A percentile compares a stretch with the other conserved stretches of the same genome.
Conservation (phyloP, 2,888 invertebrate species). For the Parapristionchus giblindavisi region DNA sequence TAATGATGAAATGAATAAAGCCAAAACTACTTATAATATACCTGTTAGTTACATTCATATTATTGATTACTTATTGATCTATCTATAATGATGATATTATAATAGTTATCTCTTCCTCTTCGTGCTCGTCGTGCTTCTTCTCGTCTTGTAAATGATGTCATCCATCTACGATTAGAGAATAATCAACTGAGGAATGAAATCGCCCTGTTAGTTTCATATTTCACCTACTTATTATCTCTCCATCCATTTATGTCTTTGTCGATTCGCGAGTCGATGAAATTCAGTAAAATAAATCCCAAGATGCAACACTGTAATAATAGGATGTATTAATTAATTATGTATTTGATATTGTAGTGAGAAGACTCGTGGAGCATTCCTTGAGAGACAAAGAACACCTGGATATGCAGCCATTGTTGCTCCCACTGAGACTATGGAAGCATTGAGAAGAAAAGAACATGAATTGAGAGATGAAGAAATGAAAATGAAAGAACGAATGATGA, state of each 20-base stretch:
- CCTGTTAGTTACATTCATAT: no score
- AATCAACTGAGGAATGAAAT: constrained; percentile 10
- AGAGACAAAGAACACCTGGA: constrained; percentile 12
- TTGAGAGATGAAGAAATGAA: constrained; percentile 39
- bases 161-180: constrained; percentile 29
- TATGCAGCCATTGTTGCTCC: constrained; percentile 32
- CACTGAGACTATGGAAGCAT: constrained; percentile 52
- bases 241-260: no score
- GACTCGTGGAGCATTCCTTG: constrained; percentile 18
- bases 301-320: no score
- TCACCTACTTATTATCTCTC: no score
- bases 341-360: constrained; percentile 15
- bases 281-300: no score
- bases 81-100: no score
- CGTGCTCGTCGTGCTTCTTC: constrained; percentile 22
- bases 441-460: constrained; percentile 53
- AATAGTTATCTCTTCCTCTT: constrained; percentile 26
- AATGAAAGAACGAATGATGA: not conserved
- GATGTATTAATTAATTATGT: no score
- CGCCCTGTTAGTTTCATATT: constrained; percentile 30
- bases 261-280: no score
- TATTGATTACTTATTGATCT: no score
- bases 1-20: constrained; percentile 1
- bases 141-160: constrained; percentile 33
- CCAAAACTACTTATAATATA: no score